Conservation (phyloP, 2,797 vertebrate genomes). For the Microchirus variegatus region DNA sequence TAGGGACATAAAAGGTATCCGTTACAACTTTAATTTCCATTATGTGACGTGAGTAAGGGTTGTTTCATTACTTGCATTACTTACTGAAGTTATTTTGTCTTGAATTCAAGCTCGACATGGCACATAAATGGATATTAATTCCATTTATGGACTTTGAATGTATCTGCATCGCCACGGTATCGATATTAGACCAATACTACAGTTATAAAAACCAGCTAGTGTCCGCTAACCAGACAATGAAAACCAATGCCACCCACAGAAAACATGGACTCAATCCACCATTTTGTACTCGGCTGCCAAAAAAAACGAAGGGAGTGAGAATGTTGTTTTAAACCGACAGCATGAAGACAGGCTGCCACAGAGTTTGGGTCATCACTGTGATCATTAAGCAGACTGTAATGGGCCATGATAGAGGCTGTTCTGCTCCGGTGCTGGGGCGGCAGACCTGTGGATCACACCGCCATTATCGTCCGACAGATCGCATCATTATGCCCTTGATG, state of each 20-base stretch:
- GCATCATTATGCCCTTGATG: constrained; percentile 77
- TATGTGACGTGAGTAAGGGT: no score
- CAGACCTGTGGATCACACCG: constrained; percentile 65
- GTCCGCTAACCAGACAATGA: background rate
- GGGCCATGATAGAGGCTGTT: constrained; percentile 78
- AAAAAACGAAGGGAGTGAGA: constrained; percentile 22
- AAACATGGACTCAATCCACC: constrained; percentile 8
- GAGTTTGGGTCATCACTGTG: constrained; percentile 74
- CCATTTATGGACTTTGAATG: no score
- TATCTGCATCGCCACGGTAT: background rate
- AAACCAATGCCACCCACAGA: background rate
- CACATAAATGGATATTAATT: no score
- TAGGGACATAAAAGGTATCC: no score
- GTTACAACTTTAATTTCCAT: no score
- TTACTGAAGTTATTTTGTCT: no score
- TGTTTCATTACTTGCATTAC: no score
- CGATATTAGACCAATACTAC: background rate
- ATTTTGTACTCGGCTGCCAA: constrained; percentile 26
- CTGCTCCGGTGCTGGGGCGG: constrained; percentile 66
- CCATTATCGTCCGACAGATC: constrained; percentile 70
- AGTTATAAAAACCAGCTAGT: background rate
- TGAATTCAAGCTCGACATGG: no score
- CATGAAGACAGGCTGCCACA: constrained; percentile 57
- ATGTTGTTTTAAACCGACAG: constrained; percentile 70
- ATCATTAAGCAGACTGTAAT: constrained; percentile 81